Percentiles rank a stretch among this genome's conserved stretches.
Evolutionary conservation across 2,888 invertebrate genomes (phyloP).

Genomic region (Rotaria macrura): DNA sequence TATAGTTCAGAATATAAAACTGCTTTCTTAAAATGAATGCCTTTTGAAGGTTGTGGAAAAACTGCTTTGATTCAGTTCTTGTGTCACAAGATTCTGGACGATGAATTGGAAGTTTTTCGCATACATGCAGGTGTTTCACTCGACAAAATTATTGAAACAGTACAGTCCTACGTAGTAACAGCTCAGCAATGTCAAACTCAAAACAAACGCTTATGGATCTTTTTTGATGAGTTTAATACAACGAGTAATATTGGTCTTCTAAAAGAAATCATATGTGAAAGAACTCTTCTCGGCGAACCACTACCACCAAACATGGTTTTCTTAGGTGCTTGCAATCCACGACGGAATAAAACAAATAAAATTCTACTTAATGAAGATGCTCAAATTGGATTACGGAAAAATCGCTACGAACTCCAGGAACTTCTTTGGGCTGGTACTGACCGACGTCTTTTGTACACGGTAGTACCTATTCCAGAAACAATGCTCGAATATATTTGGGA

Average conservation of each 20-base stretch:
- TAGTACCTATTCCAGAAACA: slow-evolving; percentile 22
- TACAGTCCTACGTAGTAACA: slow-evolving; percentile 38
- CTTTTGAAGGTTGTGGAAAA: slow-evolving; percentile 48
- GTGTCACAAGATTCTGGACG: slow-evolving; percentile 41
- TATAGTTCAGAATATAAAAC: too few species aligned
- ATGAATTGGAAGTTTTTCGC: slow-evolving; percentile 35
- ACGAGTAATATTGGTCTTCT: slow-evolving; percentile 45
- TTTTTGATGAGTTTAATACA: slow-evolving; percentile 46
- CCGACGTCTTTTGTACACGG: slow-evolving; percentile 24
- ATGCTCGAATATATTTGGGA: slow-evolving; percentile 26
- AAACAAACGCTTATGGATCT: slow-evolving; percentile 23
- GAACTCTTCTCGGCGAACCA: slow-evolving; percentile 39
- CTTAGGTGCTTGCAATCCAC: slow-evolving; percentile 46
- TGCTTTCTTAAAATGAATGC: too few species aligned
- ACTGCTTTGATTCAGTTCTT: slow-evolving; percentile 45
- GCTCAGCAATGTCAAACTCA: slow-evolving; percentile 35
- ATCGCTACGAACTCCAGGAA: slow-evolving; percentile 19
- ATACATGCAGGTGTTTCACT: slow-evolving; percentile 44
- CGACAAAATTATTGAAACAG: slow-evolving; percentile 40
- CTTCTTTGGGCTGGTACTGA: background rate
- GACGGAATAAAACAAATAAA: slow-evolving; percentile 40
- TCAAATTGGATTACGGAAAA: background rate
- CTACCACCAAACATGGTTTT: slow-evolving; percentile 41
- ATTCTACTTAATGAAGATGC: slow-evolving; percentile 14
- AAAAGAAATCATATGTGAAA: slow-evolving; percentile 46